Percentiles rank a stretch among this genome's conserved stretches.
Evolutionary conservation across 2,888 invertebrate genomes (phyloP).

Genomic region (Drosophila birchii): DNA sequence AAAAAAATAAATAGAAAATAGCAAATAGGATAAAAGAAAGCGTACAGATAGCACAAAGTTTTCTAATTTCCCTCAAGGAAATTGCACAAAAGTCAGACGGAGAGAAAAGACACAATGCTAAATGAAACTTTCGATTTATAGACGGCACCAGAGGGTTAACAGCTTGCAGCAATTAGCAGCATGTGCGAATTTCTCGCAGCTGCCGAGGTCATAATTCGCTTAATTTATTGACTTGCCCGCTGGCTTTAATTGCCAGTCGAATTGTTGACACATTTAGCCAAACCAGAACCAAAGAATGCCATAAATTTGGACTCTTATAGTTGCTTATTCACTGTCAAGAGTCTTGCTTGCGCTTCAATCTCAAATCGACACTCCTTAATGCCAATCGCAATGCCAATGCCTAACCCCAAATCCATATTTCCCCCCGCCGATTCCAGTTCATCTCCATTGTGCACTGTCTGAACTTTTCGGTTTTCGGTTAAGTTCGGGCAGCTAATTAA

Average conservation of each 20-base stretch:
- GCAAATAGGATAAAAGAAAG: slow-evolving; percentile 18
- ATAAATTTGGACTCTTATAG: slow-evolving; percentile 36
- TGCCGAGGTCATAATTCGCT: slow-evolving; percentile 36
- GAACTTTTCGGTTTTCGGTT: slow-evolving; percentile 33
- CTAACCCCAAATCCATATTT: slow-evolving; percentile 3
- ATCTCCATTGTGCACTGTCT: slow-evolving; percentile 23
- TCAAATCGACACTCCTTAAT: neutral
- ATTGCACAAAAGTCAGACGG: slow-evolving; percentile 42
- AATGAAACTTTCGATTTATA: slow-evolving; percentile 48
- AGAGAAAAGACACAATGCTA: slow-evolving; percentile 17
- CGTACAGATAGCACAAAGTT: slow-evolving; percentile 60
- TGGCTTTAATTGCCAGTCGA: slow-evolving; percentile 61
- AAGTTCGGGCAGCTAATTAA: slow-evolving; percentile 64
- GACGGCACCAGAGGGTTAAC: slow-evolving; percentile 26
- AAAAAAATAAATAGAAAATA: slow-evolving; percentile 23
- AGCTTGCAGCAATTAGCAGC: slow-evolving; percentile 51
- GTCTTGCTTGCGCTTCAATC: slow-evolving; percentile 36
- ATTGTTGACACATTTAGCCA: slow-evolving; percentile 56
- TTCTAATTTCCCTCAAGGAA: slow-evolving; percentile 76
- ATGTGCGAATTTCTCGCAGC: slow-evolving; percentile 39
- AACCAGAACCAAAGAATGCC: slow-evolving; percentile 29
- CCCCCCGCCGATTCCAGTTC: neutral
- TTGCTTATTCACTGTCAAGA: slow-evolving; percentile 55
- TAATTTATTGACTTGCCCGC: slow-evolving; percentile 42
- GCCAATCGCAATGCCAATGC: neutral